Evolutionary conservation across 2,888 invertebrate genomes (phyloP).

Genomic region (Embidobia sp.): DNA sequence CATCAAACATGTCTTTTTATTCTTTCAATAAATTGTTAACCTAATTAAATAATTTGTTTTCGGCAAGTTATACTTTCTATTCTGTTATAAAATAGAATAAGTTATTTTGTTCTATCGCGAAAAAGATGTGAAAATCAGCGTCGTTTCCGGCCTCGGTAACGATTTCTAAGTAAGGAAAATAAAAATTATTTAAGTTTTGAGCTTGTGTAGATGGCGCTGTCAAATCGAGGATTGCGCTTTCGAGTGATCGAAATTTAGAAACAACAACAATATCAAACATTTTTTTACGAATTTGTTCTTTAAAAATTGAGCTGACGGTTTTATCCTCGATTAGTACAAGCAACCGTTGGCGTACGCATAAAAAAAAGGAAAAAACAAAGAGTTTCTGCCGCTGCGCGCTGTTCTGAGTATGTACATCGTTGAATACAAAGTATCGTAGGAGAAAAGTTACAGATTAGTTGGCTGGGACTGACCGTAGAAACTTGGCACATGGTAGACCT

Average conservation of each 20-base stretch:
- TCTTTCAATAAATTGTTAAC: slow-evolving; percentile 9
- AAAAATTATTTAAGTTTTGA: slow-evolving; percentile 29
- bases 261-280: slow-evolving; percentile 24
- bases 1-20: slow-evolving; percentile 27
- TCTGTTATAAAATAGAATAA: slow-evolving; percentile 15
- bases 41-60: slow-evolving; percentile 19
- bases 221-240: slow-evolving; percentile 45
- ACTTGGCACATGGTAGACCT: slow-evolving; percentile 73
- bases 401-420: slow-evolving; percentile 66
- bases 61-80: slow-evolving; percentile 3
- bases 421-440: slow-evolving; percentile 63
- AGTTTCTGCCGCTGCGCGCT: slow-evolving; percentile 49
- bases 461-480: slow-evolving; percentile 70
- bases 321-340: slow-evolving; percentile 48
- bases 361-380: slow-evolving; percentile 34
- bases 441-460: slow-evolving; percentile 66
- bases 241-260: slow-evolving; percentile 31
- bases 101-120: slow-evolving; percentile 3
- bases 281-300: slow-evolving; percentile 2
- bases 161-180: slow-evolving; percentile 22
- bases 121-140: slow-evolving; percentile 60
- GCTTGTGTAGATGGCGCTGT: slow-evolving; percentile 35
- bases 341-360: slow-evolving; percentile 45
- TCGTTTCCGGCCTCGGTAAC: slow-evolving; percentile 51
- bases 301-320: slow-evolving; percentile 41